These are phyloP conservation scores for Calcarius lapponicus DNA, from an alignment of 2,797 vertebrate species.

Conservation along the genomic window DNA sequence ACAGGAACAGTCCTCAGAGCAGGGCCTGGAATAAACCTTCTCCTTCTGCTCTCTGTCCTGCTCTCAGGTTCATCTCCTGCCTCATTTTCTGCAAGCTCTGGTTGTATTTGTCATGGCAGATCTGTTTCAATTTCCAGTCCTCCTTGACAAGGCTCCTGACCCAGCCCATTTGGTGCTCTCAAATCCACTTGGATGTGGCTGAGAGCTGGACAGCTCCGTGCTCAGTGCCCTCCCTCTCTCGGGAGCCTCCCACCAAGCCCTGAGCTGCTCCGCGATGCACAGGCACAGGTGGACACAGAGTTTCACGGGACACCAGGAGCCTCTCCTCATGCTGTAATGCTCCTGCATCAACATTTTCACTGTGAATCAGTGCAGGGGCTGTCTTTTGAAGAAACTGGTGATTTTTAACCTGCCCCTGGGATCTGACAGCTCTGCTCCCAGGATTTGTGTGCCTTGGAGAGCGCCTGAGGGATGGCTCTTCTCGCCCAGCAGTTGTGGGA, in stretches of 20 bases:
- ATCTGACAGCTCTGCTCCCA: background rate
- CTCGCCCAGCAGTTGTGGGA: background rate
- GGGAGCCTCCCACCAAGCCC: background rate
- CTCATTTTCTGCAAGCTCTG: background rate
- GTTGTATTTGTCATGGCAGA: background rate
- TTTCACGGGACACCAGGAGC: background rate
- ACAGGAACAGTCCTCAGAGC: background rate
- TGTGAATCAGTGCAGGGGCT: background rate
- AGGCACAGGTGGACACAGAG: fast-evolving
- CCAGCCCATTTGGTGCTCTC: background rate
- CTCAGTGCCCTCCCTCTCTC: background rate
- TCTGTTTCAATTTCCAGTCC: background rate
- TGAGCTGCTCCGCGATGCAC: background rate
- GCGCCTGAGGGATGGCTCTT: background rate
- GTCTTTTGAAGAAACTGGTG: background rate
- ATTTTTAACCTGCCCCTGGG: background rate
- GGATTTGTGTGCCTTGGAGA: background rate
- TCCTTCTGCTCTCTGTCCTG: background rate
- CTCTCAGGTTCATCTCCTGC: background rate
- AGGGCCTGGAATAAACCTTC: background rate
- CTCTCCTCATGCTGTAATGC: background rate
- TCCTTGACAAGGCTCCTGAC: background rate
- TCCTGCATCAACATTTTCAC: background rate
- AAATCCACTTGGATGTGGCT: background rate
- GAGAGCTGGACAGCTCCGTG: background rate